Percentiles rank a stretch among this genome's conserved stretches.
Evolutionary conservation across 2,113 vertebrate species (phyloP).

Genomic region (Chaetura pelagica): DNA sequence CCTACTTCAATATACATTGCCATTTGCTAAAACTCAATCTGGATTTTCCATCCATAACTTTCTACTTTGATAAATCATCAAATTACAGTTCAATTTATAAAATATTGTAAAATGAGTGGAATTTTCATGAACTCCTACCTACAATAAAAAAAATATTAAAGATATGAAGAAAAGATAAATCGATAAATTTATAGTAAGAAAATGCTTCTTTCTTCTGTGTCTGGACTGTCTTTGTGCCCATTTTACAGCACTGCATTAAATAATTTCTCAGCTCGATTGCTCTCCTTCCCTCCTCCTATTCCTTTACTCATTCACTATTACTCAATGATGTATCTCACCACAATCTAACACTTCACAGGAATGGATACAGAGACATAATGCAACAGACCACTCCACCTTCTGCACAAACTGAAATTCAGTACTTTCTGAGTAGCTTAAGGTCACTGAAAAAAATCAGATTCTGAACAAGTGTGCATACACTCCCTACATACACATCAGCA

Average conservation of each 20-base stretch:
- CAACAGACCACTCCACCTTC: neutral
- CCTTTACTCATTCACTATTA: neutral
- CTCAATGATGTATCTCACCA: neutral
- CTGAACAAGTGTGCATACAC: neutral
- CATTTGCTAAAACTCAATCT: neutral
- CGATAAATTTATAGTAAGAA: neutral
- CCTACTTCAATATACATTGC: neutral
- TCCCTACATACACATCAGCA: neutral
- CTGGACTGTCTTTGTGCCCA: neutral
- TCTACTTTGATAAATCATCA: neutral
- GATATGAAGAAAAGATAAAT: neutral
- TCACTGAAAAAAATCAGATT: neutral
- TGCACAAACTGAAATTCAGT: neutral
- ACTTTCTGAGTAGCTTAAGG: neutral
- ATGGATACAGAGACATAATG: neutral
- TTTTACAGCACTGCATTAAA: neutral
- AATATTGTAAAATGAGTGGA: neutral
- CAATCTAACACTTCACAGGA: neutral
- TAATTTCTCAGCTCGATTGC: neutral
- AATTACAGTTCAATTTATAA: neutral
- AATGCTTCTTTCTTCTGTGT: neutral
- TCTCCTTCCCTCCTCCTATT: neutral
- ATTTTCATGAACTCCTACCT: neutral
- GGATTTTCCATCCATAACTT: neutral
- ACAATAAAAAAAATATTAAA: neutral